These are phyloP conservation scores for Oreortyx pictus DNA, from an alignment of 2,797 vertebrate species.

Conservation along the genomic window DNA sequence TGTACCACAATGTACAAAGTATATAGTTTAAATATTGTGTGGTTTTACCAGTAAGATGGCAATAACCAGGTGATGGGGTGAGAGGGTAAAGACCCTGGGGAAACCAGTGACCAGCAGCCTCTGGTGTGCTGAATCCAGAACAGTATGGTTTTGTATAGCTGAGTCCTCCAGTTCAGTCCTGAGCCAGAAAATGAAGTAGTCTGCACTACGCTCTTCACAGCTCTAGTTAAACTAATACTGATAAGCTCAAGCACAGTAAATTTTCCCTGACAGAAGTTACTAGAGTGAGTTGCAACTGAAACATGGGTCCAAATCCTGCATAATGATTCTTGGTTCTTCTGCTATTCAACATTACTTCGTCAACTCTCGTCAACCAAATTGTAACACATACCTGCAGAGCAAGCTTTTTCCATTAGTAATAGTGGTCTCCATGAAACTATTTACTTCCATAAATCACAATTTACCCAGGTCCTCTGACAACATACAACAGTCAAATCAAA, in stretches of 20 bases:
- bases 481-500: background rate
- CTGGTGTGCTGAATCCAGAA: background rate
- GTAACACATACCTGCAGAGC: background rate
- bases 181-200: background rate
- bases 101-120: background rate
- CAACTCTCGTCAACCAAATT: background rate
- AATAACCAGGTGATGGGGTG: background rate
- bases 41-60: background rate
- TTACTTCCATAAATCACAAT: background rate
- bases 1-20: background rate
- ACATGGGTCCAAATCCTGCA: background rate
- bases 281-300: too few relatives aligned
- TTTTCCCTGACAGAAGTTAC: background rate
- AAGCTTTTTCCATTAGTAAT: background rate
- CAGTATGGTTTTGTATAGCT: background rate
- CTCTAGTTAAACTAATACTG: background rate
- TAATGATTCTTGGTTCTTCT: background rate
- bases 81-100: background rate
- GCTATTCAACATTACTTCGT: background rate
- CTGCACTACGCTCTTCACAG: background rate
- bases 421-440: background rate
- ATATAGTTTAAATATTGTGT: background rate
- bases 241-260: background rate
- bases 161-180: background rate
- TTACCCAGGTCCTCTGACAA: slow-evolving; percentile 11